Percentiles rank a stretch among this genome's conserved stretches.
phyloP scores from a whole-genome alignment of 2,797 vertebrate species.

The Periophthalmus magnuspinnatus region DNA sequence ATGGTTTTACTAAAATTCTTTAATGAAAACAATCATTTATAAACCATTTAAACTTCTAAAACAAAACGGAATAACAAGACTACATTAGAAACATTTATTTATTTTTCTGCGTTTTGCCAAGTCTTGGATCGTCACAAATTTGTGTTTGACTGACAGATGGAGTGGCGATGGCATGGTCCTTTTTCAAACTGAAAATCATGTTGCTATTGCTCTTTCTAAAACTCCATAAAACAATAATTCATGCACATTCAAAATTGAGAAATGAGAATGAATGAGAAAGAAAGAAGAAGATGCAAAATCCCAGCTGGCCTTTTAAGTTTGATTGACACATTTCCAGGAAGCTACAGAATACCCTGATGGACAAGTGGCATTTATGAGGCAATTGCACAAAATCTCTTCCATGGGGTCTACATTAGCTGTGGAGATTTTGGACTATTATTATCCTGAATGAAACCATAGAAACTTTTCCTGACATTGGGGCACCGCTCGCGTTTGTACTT shows the following conservation, averaged over 20 bases:
- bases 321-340: slow-evolving; percentile 75
- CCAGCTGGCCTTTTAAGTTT: slow-evolving; percentile 68
- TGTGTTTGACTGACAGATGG: too few relatives aligned
- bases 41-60: too few relatives aligned
- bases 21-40: too few relatives aligned
- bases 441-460: slow-evolving; percentile 47
- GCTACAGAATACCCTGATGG: slow-evolving; percentile 66
- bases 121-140: too few relatives aligned
- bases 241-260: neutral
- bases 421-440: slow-evolving; percentile 50
- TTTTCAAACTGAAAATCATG: neutral
- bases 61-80: neutral
- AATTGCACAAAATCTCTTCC: slow-evolving; percentile 79
- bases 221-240: neutral
- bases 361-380: slow-evolving; percentile 83
- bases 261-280: neutral
- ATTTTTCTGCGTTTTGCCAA: too few relatives aligned
- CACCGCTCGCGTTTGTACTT: slow-evolving; percentile 31
- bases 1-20: too few relatives aligned
- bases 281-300: slow-evolving; percentile 1
- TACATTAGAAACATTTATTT: too few relatives aligned
- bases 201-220: neutral
- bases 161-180: neutral
- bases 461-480: slow-evolving; percentile 52
- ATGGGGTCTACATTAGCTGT: slow-evolving; percentile 41